Percentiles rank a stretch among this genome's conserved stretches.
Evolutionary conservation across 2,113 vertebrate genomes (phyloP).

Genomic region (Oncorhynchus gorbuscha): DNA sequence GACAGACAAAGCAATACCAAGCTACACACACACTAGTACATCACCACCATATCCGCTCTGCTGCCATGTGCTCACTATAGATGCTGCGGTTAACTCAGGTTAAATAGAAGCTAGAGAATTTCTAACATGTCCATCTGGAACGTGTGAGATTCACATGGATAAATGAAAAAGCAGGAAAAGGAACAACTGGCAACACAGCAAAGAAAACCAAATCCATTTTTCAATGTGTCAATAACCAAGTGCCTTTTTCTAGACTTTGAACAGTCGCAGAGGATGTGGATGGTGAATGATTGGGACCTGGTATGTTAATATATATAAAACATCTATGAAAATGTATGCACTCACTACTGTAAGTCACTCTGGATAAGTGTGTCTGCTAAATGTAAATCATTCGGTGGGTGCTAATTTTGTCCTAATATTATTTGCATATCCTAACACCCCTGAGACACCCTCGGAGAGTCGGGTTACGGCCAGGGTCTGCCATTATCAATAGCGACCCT

Average conservation of each 20-base stretch:
- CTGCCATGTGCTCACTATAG: neutral
- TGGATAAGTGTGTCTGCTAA: too few relatives aligned
- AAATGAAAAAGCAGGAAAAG: conserved; percentile 4
- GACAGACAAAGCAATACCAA: neutral
- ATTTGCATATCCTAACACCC: too few relatives aligned
- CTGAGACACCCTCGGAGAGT: too few relatives aligned
- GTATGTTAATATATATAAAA: too few relatives aligned
- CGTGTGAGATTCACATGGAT: conserved; percentile 34
- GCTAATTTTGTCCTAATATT: too few relatives aligned
- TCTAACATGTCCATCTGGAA: conserved; percentile 26
- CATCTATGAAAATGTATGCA: too few relatives aligned
- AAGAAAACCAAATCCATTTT: conserved; percentile 15
- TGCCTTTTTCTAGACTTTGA: neutral
- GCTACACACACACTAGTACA: neutral
- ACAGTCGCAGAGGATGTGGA: neutral
- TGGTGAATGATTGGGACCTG: neutral
- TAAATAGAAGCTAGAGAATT: conserved; percentile 42
- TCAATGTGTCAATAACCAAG: neutral
- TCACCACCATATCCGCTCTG: neutral
- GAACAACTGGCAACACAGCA: conserved; percentile 13
- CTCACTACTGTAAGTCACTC: too few relatives aligned
- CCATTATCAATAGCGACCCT: too few relatives aligned
- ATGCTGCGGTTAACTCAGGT: conserved; percentile 26
- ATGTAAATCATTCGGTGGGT: too few relatives aligned
- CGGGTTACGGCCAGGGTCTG: too few relatives aligned